Percentiles rank a stretch among this genome's conserved stretches.
Conservation (phyloP, 2,888 invertebrate genomes). For the Agrotis segetum region DNA sequence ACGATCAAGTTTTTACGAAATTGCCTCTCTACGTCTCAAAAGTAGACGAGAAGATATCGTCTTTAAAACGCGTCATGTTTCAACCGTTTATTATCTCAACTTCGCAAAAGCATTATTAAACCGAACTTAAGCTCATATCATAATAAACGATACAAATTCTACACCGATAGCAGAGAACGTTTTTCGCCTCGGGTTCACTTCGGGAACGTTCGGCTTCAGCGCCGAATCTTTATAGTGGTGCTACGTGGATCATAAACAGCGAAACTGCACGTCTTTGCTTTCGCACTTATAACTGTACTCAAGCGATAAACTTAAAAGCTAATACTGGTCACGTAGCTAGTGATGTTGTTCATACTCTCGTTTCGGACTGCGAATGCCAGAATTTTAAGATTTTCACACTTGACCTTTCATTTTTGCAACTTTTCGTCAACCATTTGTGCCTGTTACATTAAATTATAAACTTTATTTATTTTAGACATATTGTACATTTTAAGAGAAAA, state of each 20-base stretch:
- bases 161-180: slow-evolving; percentile 27
- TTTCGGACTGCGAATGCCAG: not conserved
- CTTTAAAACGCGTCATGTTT: slow-evolving; percentile 6
- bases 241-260: slow-evolving; percentile 51
- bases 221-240: slow-evolving; percentile 22
- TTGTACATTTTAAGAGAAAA: no score
- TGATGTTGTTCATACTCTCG: slow-evolving; percentile 1
- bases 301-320: slow-evolving; percentile 51
- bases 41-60: not conserved
- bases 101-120: slow-evolving; percentile 29
- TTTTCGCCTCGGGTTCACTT: not conserved
- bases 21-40: not conserved
- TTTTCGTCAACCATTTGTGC: no score
- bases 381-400: not conserved
- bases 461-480: no score
- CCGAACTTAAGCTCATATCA: slow-evolving; percentile 19
- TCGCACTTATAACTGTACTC: slow-evolving; percentile 40
- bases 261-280: slow-evolving; percentile 38
- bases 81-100: slow-evolving; percentile 11
- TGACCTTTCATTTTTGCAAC: not conserved
- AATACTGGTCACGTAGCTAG: slow-evolving; percentile 40
- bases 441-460: no score
- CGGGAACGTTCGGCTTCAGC: not conserved
- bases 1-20: not conserved
- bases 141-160: slow-evolving; percentile 24